Evolutionary conservation across 2,113 vertebrate genomes (phyloP).

Genomic region (Clarias batrachus): DNA sequence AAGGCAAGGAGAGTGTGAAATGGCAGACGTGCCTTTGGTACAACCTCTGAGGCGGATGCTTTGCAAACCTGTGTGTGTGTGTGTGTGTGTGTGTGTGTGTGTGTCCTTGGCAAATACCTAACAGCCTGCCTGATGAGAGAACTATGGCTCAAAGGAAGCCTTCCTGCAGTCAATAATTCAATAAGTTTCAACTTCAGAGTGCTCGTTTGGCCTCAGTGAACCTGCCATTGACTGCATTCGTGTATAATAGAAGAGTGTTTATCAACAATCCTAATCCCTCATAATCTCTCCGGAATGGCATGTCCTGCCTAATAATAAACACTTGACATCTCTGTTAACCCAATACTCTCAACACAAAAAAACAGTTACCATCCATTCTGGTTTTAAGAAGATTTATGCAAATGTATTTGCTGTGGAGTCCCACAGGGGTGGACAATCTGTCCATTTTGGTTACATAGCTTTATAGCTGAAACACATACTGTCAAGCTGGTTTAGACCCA

Average conservation of each 20-base stretch:
- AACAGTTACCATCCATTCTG: background rate
- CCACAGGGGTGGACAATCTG: background rate
- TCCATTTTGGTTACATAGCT: background rate
- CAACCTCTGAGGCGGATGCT: conserved; percentile 29
- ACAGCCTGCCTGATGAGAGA: conserved; percentile 21
- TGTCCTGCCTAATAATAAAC: background rate
- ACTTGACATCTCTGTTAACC: background rate
- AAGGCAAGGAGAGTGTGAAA: conserved; percentile 34
- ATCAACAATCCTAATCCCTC: conserved; percentile 4
- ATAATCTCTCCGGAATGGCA: background rate
- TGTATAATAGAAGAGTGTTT: conserved; percentile 28
- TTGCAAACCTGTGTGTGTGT: conserved; percentile 30
- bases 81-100: conserved; percentile 39
- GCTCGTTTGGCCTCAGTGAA: background rate
- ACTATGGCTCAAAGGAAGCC: conserved; percentile 27
- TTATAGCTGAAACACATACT: background rate
- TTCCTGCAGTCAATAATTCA: conserved; percentile 33
- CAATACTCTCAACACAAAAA: background rate
- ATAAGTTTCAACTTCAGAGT: conserved; percentile 16
- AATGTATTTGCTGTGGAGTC: background rate
- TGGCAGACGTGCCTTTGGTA: conserved; percentile 27
- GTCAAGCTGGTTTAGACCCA: background rate
- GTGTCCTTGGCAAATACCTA: conserved; percentile 13
- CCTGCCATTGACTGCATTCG: background rate
- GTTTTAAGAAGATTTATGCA: background rate